phyloP scores from a whole-genome alignment of 2,113 vertebrate genomes.

The Sprattus sprattus region DNA sequence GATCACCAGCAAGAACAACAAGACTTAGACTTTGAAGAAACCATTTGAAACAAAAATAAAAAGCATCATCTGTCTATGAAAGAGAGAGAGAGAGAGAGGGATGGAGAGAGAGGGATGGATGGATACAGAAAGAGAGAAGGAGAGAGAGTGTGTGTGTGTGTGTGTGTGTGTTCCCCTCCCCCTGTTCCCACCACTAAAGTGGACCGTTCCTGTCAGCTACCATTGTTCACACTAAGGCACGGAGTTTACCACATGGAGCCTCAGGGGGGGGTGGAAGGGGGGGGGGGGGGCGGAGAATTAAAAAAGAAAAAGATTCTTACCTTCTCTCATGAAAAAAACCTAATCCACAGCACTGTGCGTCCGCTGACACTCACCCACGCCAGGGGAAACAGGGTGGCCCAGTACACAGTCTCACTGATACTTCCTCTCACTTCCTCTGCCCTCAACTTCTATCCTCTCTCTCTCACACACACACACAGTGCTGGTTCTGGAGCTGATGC shows the following conservation, averaged over 20 bases:
- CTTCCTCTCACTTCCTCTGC: neutral
- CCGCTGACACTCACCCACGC: constrained; percentile 12
- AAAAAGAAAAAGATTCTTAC: constrained; percentile 57
- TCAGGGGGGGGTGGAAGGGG: constrained; percentile 31
- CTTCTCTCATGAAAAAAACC: constrained; percentile 67
- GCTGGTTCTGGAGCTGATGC: constrained; percentile 35
- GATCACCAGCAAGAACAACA: neutral
- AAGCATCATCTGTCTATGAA: neutral
- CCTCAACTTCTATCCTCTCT: neutral
- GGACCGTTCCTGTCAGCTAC: constrained; percentile 55
- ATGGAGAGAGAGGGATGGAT: constrained; percentile 19
- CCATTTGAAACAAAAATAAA: neutral
- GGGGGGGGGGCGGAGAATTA: neutral
- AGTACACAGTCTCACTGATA: neutral
- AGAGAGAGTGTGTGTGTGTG: neutral
- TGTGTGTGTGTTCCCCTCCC: constrained; percentile 24
- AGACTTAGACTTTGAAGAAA: constrained; percentile 2
- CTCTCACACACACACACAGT: constrained; percentile 26
- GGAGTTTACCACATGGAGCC: constrained; percentile 37
- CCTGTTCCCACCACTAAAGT: constrained; percentile 44
- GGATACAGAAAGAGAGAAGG: neutral
- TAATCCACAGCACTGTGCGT: constrained; percentile 24
- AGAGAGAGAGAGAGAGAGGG: constrained; percentile 12
- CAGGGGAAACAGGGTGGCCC: neutral
- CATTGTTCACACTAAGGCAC: constrained; percentile 60